phyloP scores from a whole-genome alignment of 2,797 vertebrate genomes.

The Potorous gilbertii region DNA sequence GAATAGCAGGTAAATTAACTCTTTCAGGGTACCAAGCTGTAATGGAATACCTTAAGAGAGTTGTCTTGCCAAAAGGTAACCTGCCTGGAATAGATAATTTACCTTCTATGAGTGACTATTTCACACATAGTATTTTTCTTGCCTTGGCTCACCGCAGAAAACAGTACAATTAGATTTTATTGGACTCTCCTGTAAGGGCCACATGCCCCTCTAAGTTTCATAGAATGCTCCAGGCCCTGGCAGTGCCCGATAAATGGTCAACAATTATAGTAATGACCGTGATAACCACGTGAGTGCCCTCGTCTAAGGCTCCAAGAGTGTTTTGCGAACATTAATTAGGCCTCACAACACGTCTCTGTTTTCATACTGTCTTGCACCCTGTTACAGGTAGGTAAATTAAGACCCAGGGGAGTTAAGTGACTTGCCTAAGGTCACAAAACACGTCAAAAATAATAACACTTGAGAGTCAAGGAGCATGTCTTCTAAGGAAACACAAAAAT shows the following conservation, averaged over 20 bases:
- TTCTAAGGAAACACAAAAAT: slow-evolving; percentile 12
- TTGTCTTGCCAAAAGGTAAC: slow-evolving; percentile 65
- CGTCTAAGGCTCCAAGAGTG: slow-evolving; percentile 72
- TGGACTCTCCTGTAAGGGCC: slow-evolving; percentile 33
- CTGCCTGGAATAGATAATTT: slow-evolving; percentile 65
- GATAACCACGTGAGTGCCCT: slow-evolving; percentile 65
- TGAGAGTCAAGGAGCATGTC: slow-evolving; percentile 16
- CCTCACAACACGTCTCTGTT: slow-evolving; percentile 56
- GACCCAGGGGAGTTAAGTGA: slow-evolving; percentile 49
- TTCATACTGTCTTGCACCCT: slow-evolving; percentile 56
- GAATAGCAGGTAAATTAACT: slow-evolving; percentile 42
- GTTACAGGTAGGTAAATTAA: slow-evolving; percentile 68
- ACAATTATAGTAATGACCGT: slow-evolving; percentile 64
- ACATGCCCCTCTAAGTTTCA: slow-evolving; percentile 49
- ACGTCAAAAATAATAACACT: slow-evolving; percentile 46
- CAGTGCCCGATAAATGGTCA: slow-evolving; percentile 59
- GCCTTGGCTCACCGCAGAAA: slow-evolving; percentile 41
- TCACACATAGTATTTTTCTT: slow-evolving; percentile 59
- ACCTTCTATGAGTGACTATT: slow-evolving; percentile 25
- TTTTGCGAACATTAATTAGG: slow-evolving; percentile 76
- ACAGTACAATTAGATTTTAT: slow-evolving; percentile 61
- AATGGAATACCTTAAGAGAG: slow-evolving; percentile 8
- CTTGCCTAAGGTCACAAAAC: slow-evolving; percentile 48
- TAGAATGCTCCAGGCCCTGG: slow-evolving; percentile 50
- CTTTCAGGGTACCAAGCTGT: slow-evolving; percentile 24